Evolutionary conservation across 2,797 vertebrate genomes (phyloP).

Genomic region (Pitangus sulphuratus): DNA sequence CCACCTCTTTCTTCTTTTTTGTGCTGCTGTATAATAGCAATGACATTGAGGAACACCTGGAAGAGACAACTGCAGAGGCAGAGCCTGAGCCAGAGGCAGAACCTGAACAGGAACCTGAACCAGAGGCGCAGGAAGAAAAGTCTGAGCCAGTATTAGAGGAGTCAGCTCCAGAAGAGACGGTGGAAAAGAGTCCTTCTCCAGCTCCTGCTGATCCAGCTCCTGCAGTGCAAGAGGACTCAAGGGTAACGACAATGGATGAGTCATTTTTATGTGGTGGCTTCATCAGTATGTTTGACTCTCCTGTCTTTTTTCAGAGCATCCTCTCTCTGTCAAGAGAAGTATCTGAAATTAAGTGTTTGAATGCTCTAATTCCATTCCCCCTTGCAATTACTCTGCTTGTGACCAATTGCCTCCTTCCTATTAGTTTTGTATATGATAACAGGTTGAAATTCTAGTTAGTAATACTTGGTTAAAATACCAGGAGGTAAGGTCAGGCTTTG

Average conservation of each 20-base stretch:
- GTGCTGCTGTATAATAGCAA: slow-evolving; percentile 75
- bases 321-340: neutral
- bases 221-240: slow-evolving; percentile 85
- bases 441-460: neutral
- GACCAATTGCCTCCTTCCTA: neutral
- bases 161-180: slow-evolving; percentile 76
- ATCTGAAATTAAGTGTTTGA: neutral
- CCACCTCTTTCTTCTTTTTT: neutral
- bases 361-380: neutral
- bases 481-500: neutral
- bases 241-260: slow-evolving; percentile 75
- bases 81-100: slow-evolving; percentile 86
- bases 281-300: neutral
- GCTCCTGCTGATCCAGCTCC: slow-evolving; percentile 84
- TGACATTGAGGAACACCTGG: slow-evolving; percentile 86
- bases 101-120: slow-evolving; percentile 83
- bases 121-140: slow-evolving; percentile 81
- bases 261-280: neutral
- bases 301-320: neutral
- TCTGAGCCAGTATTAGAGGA: slow-evolving; percentile 82
- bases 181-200: slow-evolving; percentile 86
- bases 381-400: neutral
- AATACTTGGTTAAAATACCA: neutral
- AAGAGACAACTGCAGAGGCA: slow-evolving; percentile 82
- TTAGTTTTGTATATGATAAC: neutral